phyloP scores from a whole-genome alignment of 2,888 invertebrate species.

The Schizotus pectinicornis region DNA sequence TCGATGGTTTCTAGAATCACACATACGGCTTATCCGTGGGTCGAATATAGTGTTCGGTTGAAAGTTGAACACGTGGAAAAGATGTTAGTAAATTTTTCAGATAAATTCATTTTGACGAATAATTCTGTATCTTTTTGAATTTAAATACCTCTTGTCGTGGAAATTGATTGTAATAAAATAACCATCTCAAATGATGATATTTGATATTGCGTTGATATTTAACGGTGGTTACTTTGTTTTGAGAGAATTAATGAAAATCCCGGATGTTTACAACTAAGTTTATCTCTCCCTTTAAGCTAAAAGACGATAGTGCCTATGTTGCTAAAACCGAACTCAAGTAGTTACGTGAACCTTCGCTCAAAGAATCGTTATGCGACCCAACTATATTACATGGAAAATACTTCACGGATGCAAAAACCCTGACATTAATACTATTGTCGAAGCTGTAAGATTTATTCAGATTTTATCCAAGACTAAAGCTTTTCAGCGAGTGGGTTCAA shows the following conservation, averaged over 20 bases:
- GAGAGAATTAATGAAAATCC: constrained; percentile 57
- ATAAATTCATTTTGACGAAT: constrained; percentile 65
- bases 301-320: constrained; percentile 62
- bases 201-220: too few relatives aligned
- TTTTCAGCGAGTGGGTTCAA: constrained; percentile 63
- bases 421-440: constrained; percentile 52
- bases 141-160: too few relatives aligned
- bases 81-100: constrained; percentile 47
- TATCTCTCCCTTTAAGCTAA: constrained; percentile 60
- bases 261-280: constrained; percentile 45
- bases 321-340: constrained; percentile 72
- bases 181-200: too few relatives aligned
- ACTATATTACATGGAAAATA: constrained; percentile 67
- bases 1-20: constrained; percentile 51
- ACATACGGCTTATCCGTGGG: constrained; percentile 53
- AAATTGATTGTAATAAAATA: too few relatives aligned
- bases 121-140: too few relatives aligned
- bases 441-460: constrained; percentile 65
- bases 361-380: constrained; percentile 72
- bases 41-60: constrained; percentile 51
- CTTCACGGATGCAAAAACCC: constrained; percentile 59
- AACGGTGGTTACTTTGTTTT: too few relatives aligned
- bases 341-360: constrained; percentile 69
- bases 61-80: constrained; percentile 8
- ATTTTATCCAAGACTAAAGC: constrained; percentile 64